Conservation (phyloP, 2,113 vertebrate species). For the Pampusana beccarii region DNA sequence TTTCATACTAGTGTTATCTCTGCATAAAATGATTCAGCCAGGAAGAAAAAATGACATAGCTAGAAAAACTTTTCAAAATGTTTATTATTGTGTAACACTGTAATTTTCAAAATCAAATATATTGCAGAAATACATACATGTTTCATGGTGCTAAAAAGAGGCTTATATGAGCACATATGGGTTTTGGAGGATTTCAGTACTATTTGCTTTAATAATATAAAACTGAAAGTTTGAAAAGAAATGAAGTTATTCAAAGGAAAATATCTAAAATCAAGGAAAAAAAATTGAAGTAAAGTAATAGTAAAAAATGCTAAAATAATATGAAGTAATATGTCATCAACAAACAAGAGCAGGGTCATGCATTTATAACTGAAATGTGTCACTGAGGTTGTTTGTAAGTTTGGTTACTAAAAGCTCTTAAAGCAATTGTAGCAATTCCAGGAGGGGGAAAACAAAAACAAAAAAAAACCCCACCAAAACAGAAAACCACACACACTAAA, state of each 20-base stretch:
- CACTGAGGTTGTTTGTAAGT: neutral
- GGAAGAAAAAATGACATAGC: neutral
- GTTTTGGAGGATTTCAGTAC: neutral
- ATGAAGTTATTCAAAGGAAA: neutral
- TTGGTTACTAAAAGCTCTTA: neutral
- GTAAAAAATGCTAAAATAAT: neutral
- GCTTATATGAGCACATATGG: neutral
- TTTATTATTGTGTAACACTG: neutral
- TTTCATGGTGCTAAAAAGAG: neutral
- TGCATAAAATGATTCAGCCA: neutral
- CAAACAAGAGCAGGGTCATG: neutral
- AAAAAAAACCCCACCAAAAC: no score
- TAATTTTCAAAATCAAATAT: neutral
- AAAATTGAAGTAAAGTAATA: neutral
- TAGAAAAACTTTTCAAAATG: neutral
- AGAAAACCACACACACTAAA: no score
- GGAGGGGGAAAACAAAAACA: neutral
- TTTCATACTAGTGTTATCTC: slow-evolving; percentile 3
- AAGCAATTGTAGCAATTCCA: neutral
- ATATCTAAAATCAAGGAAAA: neutral
- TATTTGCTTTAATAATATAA: neutral
- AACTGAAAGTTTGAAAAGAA: neutral
- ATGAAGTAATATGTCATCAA: neutral
- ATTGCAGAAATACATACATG: neutral
- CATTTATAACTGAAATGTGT: neutral